Evolutionary conservation across 2,888 invertebrate genomes (phyloP).

Genomic region (Acronicta leporina): DNA sequence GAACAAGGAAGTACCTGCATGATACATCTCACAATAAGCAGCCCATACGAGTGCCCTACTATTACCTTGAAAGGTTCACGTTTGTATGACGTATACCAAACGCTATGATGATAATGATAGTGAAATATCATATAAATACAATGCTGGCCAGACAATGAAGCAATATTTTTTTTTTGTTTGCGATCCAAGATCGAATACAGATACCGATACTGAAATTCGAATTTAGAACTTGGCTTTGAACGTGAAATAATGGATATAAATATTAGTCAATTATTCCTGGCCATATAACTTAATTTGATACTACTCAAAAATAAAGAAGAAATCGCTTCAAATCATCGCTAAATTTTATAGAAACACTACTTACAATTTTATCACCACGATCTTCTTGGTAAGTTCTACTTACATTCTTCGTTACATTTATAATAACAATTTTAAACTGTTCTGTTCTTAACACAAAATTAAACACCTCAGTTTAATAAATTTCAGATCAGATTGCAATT

Average conservation of each 20-base stretch:
- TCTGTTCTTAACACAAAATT: constrained; percentile 60
- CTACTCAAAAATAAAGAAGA: constrained; percentile 62
- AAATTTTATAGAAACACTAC: constrained; percentile 67
- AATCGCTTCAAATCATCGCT: constrained; percentile 68
- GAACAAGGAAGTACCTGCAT: constrained; percentile 64
- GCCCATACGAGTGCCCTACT: constrained; percentile 64
- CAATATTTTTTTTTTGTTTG: constrained; percentile 33
- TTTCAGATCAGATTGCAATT: constrained; percentile 73
- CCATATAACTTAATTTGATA: constrained; percentile 18
- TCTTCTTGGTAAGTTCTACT: constrained; percentile 58
- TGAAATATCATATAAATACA: constrained; percentile 50
- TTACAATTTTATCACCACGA: constrained; percentile 70
- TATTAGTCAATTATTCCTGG: constrained; percentile 18
- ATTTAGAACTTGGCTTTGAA: constrained; percentile 20
- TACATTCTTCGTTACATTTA: constrained; percentile 66
- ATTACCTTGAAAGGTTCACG: constrained; percentile 74
- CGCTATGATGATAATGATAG: constrained; percentile 61
- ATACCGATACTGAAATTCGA: constrained; percentile 23
- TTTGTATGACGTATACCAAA: constrained; percentile 59
- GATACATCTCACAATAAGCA: constrained; percentile 57
- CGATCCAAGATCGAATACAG: constrained; percentile 31
- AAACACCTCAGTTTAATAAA: constrained; percentile 64
- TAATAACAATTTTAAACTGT: constrained; percentile 64
- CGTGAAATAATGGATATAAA: constrained; percentile 6
- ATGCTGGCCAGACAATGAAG: constrained; percentile 36